Evolutionary conservation across 2,888 invertebrate species (phyloP), one percentile per base, ranked within the genome.

Genomic region (Xanthostigma xanthostigma): DNA sequence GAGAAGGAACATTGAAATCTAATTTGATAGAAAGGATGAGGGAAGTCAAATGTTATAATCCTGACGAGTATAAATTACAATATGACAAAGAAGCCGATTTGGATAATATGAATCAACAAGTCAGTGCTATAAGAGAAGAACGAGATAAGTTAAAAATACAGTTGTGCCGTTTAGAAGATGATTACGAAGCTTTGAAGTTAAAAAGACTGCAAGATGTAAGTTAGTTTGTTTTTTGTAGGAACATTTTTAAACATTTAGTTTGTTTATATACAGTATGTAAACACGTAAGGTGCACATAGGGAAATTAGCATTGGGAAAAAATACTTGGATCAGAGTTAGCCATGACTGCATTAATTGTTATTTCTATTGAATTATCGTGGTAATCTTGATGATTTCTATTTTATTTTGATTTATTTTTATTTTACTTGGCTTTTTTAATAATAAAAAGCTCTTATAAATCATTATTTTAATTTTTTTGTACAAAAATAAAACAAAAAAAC

Each of bases 141-240:
- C 53, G 73, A 66, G 56, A 83, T 55, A 84, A 84, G 55, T 69
- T 84, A 42, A 79, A 78, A 59, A 70, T 79, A 48, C 76, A 67
- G 51, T 51, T 67, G 40, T 57, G 59, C 41, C 54, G 62, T 44
- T 58, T 86, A 33, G 84, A 86, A 58, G 80, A 79, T 52, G 87
- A 88, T 59, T 82, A 83, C 57, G 81, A 84, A 63, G 67, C 75
- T 51, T 64, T 88, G 56, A 85, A 87, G 62, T 81, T 79, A 56
- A 87, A 87, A 62, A 73, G 87, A 47, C 72, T 88, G 57, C 81
- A 84, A 63, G 88, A 88, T 68, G 81, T 88, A 65, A 82, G 84
- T 73, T 55, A 65, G 58, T 69, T 27, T 66, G 69, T 49, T 27
- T 33, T 33, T 27, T 27, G 27, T 44, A 34, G 36, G 9, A 48